Conservation (phyloP, 2,113 vertebrate species). For the Eublepharis macularius region DNA sequence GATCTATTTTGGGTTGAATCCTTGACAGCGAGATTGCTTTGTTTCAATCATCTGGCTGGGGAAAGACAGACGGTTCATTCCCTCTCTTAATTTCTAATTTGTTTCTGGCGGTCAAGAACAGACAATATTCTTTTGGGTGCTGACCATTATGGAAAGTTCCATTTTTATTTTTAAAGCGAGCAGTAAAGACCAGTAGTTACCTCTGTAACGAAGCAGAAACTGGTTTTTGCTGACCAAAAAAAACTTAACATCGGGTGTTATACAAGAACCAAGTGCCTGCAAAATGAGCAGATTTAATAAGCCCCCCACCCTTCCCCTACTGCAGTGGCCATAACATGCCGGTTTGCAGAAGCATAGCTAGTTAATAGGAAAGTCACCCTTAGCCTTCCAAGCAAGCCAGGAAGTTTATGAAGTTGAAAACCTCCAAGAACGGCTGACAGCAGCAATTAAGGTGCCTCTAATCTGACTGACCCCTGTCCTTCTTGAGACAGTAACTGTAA, state of each 20-base stretch:
- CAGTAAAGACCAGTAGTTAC: conserved; percentile 54
- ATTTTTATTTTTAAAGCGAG: conserved; percentile 63
- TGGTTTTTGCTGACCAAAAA: conserved; percentile 40
- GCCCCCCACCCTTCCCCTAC: neutral
- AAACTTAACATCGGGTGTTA: conserved; percentile 48
- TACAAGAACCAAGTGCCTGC: conserved; percentile 32
- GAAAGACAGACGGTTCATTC: neutral
- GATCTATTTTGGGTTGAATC: too few relatives aligned
- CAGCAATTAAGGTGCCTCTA: neutral
- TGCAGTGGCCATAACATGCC: neutral
- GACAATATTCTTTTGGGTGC: conserved; percentile 29
- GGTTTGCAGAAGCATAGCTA: conserved; percentile 9
- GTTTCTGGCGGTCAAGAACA: conserved; percentile 4
- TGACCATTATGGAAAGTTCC: conserved; percentile 47
- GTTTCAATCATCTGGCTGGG: too few relatives aligned
- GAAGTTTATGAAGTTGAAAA: conserved; percentile 40
- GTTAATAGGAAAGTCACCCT: conserved; percentile 38
- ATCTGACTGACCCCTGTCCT: conserved; percentile 1
- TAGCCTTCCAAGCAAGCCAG: neutral
- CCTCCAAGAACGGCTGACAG: neutral
- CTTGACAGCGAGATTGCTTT: too few relatives aligned
- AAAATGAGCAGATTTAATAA: conserved; percentile 27
- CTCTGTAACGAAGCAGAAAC: conserved; percentile 43
- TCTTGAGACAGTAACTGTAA: conserved; percentile 21
- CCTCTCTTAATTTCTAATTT: neutral